These are phyloP conservation scores for Python bivittatus DNA, from an alignment of 2,113 vertebrate genomes.

Conservation along the genomic window DNA sequence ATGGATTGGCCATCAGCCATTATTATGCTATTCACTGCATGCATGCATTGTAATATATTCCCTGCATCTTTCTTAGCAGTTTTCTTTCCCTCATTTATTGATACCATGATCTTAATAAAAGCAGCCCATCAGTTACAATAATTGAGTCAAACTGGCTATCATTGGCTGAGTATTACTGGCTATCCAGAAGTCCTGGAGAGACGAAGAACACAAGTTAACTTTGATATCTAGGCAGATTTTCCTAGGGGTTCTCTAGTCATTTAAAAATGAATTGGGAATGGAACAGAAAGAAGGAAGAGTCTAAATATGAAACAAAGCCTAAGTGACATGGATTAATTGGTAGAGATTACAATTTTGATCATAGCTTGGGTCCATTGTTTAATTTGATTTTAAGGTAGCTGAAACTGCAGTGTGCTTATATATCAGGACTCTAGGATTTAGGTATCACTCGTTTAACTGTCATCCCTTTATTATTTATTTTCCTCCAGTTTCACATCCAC, in stretches of 20 bases:
- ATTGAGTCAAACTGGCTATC: constrained; percentile 42
- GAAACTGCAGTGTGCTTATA: not conserved
- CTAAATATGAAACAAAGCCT: constrained; percentile 2
- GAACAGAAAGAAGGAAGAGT: not conserved
- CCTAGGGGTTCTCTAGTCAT: constrained; percentile 16
- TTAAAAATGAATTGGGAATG: not conserved
- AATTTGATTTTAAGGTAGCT: constrained; percentile 14
- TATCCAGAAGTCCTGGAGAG: constrained; percentile 28
- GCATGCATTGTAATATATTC: constrained; percentile 57
- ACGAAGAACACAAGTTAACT: constrained; percentile 27
- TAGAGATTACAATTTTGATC: constrained; percentile 9
- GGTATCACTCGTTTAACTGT: not conserved
- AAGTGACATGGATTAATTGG: not conserved
- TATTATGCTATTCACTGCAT: constrained; percentile 55
- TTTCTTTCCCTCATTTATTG: constrained; percentile 56
- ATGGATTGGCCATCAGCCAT: constrained; percentile 61
- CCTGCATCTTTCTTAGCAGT: constrained; percentile 52
- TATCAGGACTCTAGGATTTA: not conserved
- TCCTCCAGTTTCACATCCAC: not conserved
- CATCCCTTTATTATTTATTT: not conserved
- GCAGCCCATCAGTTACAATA: constrained; percentile 53
- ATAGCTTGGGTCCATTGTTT: constrained; percentile 5
- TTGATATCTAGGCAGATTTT: constrained; percentile 36
- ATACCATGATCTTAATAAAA: constrained; percentile 61
- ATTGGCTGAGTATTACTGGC: constrained; percentile 43